Evolutionary conservation across 1,140 invertebrate species (phyloP).

Genomic region (Drosophila lacertosa): DNA sequence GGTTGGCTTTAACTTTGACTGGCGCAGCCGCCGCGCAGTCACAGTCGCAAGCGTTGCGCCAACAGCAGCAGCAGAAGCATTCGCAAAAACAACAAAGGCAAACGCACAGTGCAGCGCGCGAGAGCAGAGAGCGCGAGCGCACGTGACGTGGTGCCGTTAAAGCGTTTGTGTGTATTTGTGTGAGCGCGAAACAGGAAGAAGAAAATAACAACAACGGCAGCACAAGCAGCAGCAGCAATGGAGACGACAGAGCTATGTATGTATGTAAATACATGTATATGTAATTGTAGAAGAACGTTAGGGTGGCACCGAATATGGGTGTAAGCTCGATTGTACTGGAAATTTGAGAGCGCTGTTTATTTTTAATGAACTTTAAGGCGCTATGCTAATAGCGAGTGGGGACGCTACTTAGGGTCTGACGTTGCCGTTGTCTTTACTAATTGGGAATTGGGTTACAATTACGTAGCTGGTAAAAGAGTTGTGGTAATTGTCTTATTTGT

Average conservation of each 20-base stretch:
- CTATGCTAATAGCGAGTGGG: slow-evolving; percentile 17
- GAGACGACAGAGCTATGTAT: slow-evolving; percentile 47
- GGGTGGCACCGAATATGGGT: slow-evolving; percentile 33
- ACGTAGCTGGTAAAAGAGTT: background rate
- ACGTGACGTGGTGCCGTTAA: slow-evolving; percentile 63
- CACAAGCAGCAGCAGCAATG: slow-evolving; percentile 41
- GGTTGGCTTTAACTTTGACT: slow-evolving; percentile 70
- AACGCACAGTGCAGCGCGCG: slow-evolving; percentile 50
- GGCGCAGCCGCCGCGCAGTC: slow-evolving; percentile 36
- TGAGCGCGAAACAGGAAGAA: slow-evolving; percentile 48
- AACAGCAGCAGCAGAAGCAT: slow-evolving; percentile 48
- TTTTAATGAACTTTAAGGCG: slow-evolving; percentile 31
- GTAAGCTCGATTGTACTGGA: slow-evolving; percentile 21
- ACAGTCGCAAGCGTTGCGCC: slow-evolving; percentile 18
- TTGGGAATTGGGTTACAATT: slow-evolving; percentile 32
- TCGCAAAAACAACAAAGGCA: slow-evolving; percentile 56
- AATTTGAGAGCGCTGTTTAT: slow-evolving; percentile 23
- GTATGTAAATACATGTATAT: no score
- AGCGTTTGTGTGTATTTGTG: slow-evolving; percentile 17
- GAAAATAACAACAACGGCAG: slow-evolving; percentile 38
- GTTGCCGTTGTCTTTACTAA: slow-evolving; percentile 9
- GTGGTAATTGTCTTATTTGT: no score
- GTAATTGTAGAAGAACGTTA: slow-evolving; percentile 52
- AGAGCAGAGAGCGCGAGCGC: slow-evolving; percentile 57
- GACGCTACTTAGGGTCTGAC: background rate